Evolutionary conservation across 2,797 vertebrate genomes (phyloP).

Genomic region (Morus bassanus): DNA sequence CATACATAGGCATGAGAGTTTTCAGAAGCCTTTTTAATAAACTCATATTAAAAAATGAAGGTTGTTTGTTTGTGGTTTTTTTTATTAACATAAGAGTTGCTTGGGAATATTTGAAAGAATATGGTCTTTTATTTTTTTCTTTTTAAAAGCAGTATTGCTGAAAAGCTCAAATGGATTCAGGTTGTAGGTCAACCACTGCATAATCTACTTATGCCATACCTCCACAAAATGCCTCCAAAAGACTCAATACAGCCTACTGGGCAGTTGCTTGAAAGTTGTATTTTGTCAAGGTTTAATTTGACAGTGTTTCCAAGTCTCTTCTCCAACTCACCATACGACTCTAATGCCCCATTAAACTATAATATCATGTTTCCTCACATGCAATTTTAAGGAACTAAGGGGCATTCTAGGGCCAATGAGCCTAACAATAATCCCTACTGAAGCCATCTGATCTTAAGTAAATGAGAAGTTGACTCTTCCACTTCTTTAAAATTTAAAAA

Average conservation of each 20-base stretch:
- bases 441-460: neutral
- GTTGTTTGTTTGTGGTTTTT: neutral
- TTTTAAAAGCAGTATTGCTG: neutral
- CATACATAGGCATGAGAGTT: neutral
- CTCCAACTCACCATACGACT: neutral
- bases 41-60: neutral
- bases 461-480: neutral
- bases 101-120: neutral
- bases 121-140: neutral
- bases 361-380: neutral
- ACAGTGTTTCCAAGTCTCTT: neutral
- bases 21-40: neutral
- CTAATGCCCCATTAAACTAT: neutral
- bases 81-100: neutral
- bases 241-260: neutral
- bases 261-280: neutral
- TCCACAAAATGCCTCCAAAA: neutral
- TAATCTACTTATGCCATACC: neutral
- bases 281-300: neutral
- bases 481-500: neutral
- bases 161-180: neutral
- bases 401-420: neutral
- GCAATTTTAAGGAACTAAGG: neutral
- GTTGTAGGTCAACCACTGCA: neutral
- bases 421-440: neutral